These are phyloP conservation scores for Ophraella communa DNA, from an alignment of 2,888 invertebrate genomes.

Conservation along the genomic window DNA sequence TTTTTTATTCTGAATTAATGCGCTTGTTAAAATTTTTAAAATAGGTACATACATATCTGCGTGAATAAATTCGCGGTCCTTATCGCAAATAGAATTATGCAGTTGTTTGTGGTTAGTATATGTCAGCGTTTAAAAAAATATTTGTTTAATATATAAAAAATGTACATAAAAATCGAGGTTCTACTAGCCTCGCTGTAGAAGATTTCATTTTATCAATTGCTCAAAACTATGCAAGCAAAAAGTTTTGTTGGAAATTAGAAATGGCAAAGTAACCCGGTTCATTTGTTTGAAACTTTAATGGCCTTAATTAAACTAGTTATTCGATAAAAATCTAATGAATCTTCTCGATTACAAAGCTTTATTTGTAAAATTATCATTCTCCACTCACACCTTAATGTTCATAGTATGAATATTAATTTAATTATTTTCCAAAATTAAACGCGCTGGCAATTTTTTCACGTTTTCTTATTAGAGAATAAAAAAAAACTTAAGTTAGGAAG, in stretches of 20 bases:
- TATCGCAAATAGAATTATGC: neutral
- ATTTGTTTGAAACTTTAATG: neutral
- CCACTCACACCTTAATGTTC: no score
- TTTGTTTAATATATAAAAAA: neutral
- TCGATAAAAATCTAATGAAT: conserved; percentile 7
- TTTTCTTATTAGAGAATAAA: neutral
- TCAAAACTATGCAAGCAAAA: neutral
- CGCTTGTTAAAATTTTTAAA: conserved; percentile 15
- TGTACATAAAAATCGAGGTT: neutral
- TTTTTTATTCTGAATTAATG: conserved; percentile 25
- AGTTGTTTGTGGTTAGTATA: neutral
- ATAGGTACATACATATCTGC: conserved; percentile 6
- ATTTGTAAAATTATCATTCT: neutral
- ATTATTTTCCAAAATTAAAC: no score
- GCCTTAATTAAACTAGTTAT: conserved; percentile 7
- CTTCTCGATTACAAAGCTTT: neutral
- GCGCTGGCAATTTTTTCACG: neutral
- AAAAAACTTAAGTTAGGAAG: conserved; percentile 30
- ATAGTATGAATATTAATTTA: no score
- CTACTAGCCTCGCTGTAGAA: neutral
- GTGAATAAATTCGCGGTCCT: conserved; percentile 3
- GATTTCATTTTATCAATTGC: neutral
- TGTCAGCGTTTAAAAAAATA: neutral
- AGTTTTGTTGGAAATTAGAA: conserved; percentile 7
- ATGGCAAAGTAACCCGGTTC: neutral